Conservation (phyloP, 1,140 invertebrate species). For the Neodiprion pinetum region DNA sequence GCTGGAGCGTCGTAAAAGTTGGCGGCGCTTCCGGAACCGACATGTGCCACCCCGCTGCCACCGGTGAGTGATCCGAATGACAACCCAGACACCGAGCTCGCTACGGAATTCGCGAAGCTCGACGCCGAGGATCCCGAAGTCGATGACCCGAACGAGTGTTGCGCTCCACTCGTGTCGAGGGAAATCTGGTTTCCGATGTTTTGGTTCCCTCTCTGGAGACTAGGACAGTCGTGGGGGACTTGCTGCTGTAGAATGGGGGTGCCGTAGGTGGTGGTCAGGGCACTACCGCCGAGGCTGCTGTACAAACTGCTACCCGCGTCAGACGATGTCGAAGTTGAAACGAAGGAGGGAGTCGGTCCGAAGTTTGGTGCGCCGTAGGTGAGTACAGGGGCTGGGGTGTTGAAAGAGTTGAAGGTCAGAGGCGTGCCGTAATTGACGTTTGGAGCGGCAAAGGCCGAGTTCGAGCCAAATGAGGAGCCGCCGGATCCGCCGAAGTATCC, state of each 20-base stretch:
- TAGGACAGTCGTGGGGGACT: conserved; percentile 38
- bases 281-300: conserved; percentile 31
- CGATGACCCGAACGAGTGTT: not conserved
- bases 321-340: conserved; percentile 36
- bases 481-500: conserved; percentile 28
- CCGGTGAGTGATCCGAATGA: not conserved
- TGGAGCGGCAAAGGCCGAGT: conserved; percentile 49
- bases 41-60: not conserved
- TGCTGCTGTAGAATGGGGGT: conserved; percentile 35
- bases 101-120: not conserved
- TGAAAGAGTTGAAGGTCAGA: conserved; percentile 51
- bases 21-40: too few relatives aligned
- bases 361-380: conserved; percentile 58
- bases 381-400: conserved; percentile 50
- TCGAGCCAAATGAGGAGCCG: conserved; percentile 22
- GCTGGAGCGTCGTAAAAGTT: conserved; percentile 31
- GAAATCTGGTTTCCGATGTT: not conserved
- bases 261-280: conserved; percentile 47
- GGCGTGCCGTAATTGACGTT: conserved; percentile 56
- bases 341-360: conserved; percentile 40
- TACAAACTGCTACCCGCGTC: conserved; percentile 49
- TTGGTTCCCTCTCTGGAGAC: conserved; percentile 31
- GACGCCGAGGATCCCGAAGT: not conserved
- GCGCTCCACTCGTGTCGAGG: not conserved
- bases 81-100: not conserved